Base-by-base conservation (phyloP, 2,797 vertebrate species). In the Clamator glandarius region DNA sequence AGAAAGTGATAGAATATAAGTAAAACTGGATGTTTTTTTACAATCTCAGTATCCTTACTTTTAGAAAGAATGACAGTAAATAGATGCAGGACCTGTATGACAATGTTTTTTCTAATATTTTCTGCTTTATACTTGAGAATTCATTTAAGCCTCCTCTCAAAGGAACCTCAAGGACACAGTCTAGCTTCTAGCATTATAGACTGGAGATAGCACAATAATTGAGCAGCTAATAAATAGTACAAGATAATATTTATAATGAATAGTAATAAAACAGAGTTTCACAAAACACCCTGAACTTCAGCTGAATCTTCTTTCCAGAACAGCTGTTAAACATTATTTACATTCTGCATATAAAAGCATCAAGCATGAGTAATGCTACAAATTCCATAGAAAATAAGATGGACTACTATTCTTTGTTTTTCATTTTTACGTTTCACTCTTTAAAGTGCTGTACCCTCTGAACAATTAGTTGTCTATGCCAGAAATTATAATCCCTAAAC, bases 261-360 rank as follows among this genome's bases (percentile, higher is more conserved):
- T 12, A 70, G 24, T 11, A 90, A 82, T 18, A 84, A 63, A 72
- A 7, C 25, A 81, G 55, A 72, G 70, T 59, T 69, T 66, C 29
- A 59, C 35, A 25, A 84, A 92, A 81, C 24, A 14, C 31, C 28
- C 54, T 62, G 28, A 84, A 92, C 29, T 73, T 62, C 36, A 76
- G 46, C 11, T 29, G 28, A 77, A 87, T 77, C 73, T 44, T 76
- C 55, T 55, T 95, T 61, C 62, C 81, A 67, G 48, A 91, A 64
- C 36, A 80, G 82, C 73, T 96, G 89, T 42, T 85, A 72, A 83
- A 63, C 6, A 39, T 67, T 83, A 64, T 46, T 77, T 88, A 58
- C 3, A 78, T 81, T 81, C 66, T 81, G 59, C 62, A 62, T 55
- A 62, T 15, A 11, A 31, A 86, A 93, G 58, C 25, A 39, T 81